Conservation (phyloP, 2,113 vertebrate genomes). For the Crocuta crocuta region DNA sequence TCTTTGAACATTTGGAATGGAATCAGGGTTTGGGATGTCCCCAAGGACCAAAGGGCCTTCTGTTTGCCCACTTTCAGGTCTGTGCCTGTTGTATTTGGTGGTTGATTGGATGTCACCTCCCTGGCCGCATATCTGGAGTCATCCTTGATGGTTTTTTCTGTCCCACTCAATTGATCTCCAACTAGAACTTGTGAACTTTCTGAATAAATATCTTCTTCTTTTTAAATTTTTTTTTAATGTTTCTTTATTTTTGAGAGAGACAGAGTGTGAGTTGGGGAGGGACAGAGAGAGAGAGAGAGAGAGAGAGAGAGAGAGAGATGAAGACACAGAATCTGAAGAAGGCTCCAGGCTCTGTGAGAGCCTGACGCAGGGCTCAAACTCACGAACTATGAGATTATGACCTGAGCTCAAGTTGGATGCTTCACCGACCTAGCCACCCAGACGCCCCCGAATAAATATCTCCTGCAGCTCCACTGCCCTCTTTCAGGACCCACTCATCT, state of each 20-base stretch:
- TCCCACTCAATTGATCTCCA: background rate
- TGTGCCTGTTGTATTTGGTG: background rate
- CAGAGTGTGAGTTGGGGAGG: too few species aligned
- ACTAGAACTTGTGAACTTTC: background rate
- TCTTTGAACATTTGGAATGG: background rate
- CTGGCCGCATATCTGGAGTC: background rate
- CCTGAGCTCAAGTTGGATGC: too few species aligned
- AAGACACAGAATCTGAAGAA: too few species aligned
- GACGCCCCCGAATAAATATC: background rate
- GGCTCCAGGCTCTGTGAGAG: too few species aligned
- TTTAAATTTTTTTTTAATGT: too few species aligned
- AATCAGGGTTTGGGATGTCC: background rate
- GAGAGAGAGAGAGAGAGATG: too few species aligned
- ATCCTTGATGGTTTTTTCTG: background rate
- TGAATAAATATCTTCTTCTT: background rate
- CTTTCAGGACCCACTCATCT: background rate
- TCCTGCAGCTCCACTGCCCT: background rate
- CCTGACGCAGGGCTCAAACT: accelerated
- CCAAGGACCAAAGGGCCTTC: background rate
- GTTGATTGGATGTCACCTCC: background rate
- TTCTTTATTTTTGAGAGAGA: too few species aligned
- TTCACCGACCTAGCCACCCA: too few species aligned
- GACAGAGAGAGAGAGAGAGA: too few species aligned
- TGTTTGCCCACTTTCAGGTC: accelerated
- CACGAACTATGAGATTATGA: too few species aligned